These are phyloP conservation scores for Nephrotoma appendiculata DNA, from an alignment of 2,888 invertebrate genomes.

Conservation along the genomic window DNA sequence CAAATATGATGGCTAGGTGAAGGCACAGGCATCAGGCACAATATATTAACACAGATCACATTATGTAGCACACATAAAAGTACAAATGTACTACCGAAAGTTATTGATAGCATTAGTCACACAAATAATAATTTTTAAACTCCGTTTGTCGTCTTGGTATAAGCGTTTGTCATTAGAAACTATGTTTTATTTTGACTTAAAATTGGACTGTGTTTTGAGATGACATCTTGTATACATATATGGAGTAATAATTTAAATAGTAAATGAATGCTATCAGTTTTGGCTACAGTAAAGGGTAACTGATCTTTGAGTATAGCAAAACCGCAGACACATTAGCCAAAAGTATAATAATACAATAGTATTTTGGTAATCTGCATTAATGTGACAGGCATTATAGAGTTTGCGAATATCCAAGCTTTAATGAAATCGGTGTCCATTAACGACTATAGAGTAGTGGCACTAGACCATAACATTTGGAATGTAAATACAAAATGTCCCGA, in stretches of 20 bases:
- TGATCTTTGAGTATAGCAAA: background rate
- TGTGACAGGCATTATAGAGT: no score
- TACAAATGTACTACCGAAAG: background rate
- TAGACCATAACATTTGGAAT: no score
- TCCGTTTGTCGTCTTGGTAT: no score
- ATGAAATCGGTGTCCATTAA: no score
- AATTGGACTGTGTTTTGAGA: background rate
- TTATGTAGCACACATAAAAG: background rate
- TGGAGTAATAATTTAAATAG: background rate
- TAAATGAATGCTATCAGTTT: background rate
- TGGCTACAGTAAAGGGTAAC: background rate
- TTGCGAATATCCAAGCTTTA: no score
- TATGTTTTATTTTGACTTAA: background rate
- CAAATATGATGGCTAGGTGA: conserved; percentile 19
- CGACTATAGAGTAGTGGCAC: no score
- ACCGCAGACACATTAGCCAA: no score
- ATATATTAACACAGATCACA: conserved; percentile 13
- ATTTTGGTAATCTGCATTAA: no score
- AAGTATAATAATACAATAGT: no score
- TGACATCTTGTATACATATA: background rate
- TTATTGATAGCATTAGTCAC: background rate
- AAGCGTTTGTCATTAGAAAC: background rate
- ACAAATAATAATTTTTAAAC: no score
- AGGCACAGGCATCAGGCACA: conserved; percentile 17
- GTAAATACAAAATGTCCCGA: no score